phyloP scores from a whole-genome alignment of 2,888 invertebrate species.

The Coleophora deauratella region DNA sequence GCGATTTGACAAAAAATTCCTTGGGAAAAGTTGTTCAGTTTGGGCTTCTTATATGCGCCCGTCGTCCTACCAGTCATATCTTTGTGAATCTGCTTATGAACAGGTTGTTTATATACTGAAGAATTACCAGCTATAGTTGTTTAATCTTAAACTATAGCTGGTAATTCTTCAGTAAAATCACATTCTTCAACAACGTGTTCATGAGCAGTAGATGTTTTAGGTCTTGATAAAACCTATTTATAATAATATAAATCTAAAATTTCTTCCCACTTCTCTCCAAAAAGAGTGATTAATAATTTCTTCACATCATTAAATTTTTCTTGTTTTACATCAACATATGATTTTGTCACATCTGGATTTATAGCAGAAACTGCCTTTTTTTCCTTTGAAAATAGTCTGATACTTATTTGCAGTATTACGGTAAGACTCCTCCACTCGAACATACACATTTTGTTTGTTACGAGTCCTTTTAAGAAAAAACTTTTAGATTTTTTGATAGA shows the following conservation, averaged over 20 bases:
- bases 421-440: constrained; percentile 14
- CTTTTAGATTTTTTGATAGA: constrained; percentile 13
- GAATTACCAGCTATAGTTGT: too few species aligned
- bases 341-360: constrained; percentile 10
- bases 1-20: too few species aligned
- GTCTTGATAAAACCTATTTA: constrained; percentile 11
- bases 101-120: too few species aligned
- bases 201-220: constrained; percentile 10
- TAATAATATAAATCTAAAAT: constrained; percentile 10
- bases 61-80: too few species aligned
- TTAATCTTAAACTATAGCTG: constrained; percentile 12
- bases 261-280: constrained; percentile 10
- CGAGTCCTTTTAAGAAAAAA: constrained; percentile 14
- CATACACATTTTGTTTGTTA: constrained; percentile 11
- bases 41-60: too few species aligned
- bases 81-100: too few species aligned
- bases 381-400: constrained; percentile 13
- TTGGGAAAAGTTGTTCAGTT: too few species aligned
- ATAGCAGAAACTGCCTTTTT: constrained; percentile 10
- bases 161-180: constrained; percentile 11
- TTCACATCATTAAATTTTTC: constrained; percentile 12
- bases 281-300: constrained; percentile 11
- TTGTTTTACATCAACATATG: constrained; percentile 10
- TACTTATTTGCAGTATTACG: constrained; percentile 7
- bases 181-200: constrained; percentile 10